A percentile compares a stretch with the other conserved stretches of the same genome.
Conservation (phyloP, 2,888 invertebrate genomes). For the Rhagophthalmus giganteus region DNA sequence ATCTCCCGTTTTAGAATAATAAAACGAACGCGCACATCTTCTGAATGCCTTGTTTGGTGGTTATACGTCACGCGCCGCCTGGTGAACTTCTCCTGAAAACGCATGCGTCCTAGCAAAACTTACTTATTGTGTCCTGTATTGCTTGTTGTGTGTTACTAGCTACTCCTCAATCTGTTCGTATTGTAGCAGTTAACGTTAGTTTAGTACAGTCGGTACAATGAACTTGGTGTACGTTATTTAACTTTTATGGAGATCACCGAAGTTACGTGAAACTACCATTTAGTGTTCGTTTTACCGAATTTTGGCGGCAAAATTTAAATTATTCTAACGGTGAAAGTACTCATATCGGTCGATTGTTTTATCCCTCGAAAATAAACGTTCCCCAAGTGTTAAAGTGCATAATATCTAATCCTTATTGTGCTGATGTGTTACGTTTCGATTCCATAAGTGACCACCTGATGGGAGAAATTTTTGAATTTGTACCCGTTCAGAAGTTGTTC, state of each 20-base stretch:
- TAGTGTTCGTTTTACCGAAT: no score
- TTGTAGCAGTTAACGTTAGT: constrained; percentile 20
- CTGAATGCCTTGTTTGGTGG: constrained; percentile 40
- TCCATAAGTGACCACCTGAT: constrained; percentile 4
- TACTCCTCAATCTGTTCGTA: constrained; percentile 20
- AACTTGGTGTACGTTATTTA: constrained; percentile 23
- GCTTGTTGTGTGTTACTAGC: constrained; percentile 13
- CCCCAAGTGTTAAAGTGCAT: neutral
- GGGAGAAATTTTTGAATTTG: constrained; percentile 13
- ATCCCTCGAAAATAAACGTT: neutral
- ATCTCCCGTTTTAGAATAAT: no score
- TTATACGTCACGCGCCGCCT: constrained; percentile 33
- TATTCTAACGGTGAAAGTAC: no score
- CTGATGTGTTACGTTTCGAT: no score
- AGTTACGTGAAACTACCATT: no score
- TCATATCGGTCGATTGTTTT: neutral
- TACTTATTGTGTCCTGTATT: constrained; percentile 31
- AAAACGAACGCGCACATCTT: constrained; percentile 38
- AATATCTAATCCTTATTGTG: neutral
- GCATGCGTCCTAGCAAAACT: constrained; percentile 28
- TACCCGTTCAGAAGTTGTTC: constrained; percentile 24
- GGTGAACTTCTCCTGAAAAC: constrained; percentile 20
- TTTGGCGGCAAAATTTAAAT: constrained; percentile 18
- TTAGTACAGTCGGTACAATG: constrained; percentile 37
- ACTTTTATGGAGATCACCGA: no score